Evolutionary conservation across 1,140 invertebrate species (phyloP), one percentile per base, ranked within the genome.

Genomic region (Drosophila mayri): DNA sequence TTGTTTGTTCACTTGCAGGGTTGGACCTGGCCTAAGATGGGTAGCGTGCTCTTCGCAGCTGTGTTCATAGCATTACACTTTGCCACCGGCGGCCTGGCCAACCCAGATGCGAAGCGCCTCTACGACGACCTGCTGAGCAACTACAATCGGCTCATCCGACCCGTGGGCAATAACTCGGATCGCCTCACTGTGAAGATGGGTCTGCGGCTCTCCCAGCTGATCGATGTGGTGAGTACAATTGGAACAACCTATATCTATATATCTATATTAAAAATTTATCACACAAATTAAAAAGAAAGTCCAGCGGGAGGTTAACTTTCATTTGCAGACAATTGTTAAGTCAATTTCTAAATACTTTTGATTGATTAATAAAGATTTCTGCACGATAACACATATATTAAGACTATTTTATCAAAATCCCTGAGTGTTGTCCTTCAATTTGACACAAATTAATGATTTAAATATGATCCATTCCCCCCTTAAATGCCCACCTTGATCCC

Each of bases 141-240:
- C 93, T 99, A 99, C 95, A 99, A 99, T 94, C 95, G 98, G 81
- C 96, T 99, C 91, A 99, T 99, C 88, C 94, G 98, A 90, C 99
- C 99, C 50, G 98, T 99, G 73, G 97, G 97, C 76, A 98, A 99
- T 94, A 99, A 98, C 94, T 97, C 97, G 61, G 98, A 99, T 93
- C 96, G 97, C 83, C 95, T 99, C 87, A 98, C 97, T 68, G 98
- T 99, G 92, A 98, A 98, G 94, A 97, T 99, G 96, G 98, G 98
- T 76, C 95, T 99, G 60, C 95, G 97, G 91, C 95, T 99, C 61
- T 99, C 98, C 81, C 98, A 99, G 94, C 96, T 99, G 90, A 99
- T 99, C 92, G 98, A 99, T 94, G 97, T 99, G 94, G 98, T 99
- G 94, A 98, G 97, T 97, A 93, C 35, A 18, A 16, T 10, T n/a